These are phyloP conservation scores for Lycia hirtaria DNA, from an alignment of 2,888 invertebrate species.

Conservation along the genomic window DNA sequence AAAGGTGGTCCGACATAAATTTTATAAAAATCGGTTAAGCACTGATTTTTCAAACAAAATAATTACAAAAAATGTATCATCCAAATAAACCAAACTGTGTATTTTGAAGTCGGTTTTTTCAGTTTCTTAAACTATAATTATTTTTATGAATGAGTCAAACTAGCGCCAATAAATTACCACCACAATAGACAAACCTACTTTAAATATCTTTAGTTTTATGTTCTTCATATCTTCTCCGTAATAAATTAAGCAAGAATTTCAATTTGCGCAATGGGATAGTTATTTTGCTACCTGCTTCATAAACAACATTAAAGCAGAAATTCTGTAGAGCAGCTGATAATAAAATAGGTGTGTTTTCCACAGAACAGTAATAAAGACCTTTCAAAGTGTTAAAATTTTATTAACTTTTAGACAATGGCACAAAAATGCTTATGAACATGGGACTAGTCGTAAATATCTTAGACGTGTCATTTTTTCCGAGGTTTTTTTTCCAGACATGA, in stretches of 20 bases:
- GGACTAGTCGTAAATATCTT: conserved; percentile 72
- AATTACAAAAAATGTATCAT: too few relatives aligned
- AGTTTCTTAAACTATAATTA: too few relatives aligned
- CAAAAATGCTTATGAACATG: conserved; percentile 67
- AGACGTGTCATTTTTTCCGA: conserved; percentile 65
- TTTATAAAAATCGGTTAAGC: too few relatives aligned
- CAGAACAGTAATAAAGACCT: conserved; percentile 63
- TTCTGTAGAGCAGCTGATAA: conserved; percentile 43
- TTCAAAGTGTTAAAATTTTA: conserved; percentile 77
- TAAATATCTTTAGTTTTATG: conserved; percentile 30
- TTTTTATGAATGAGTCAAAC: conserved; percentile 26
- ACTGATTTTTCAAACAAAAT: too few relatives aligned
- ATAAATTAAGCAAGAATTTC: conserved; percentile 34
- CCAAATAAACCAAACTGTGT: too few relatives aligned
- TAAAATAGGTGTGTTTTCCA: conserved; percentile 51
- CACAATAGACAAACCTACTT: conserved; percentile 33
- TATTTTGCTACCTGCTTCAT: conserved; percentile 49
- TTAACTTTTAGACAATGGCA: conserved; percentile 70
- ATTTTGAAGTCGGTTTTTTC: too few relatives aligned
- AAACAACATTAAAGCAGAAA: conserved; percentile 42
- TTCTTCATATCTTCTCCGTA: conserved; percentile 30
- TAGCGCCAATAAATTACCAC: conserved; percentile 31
- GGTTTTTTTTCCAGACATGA: conserved; percentile 74
- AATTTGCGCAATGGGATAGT: conserved; percentile 42
- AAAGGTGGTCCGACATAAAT: too few relatives aligned